Evolutionary conservation across 2,888 invertebrate genomes (phyloP), one percentile per base, ranked within the genome.

Genomic region (Tetranychus truncatus): DNA sequence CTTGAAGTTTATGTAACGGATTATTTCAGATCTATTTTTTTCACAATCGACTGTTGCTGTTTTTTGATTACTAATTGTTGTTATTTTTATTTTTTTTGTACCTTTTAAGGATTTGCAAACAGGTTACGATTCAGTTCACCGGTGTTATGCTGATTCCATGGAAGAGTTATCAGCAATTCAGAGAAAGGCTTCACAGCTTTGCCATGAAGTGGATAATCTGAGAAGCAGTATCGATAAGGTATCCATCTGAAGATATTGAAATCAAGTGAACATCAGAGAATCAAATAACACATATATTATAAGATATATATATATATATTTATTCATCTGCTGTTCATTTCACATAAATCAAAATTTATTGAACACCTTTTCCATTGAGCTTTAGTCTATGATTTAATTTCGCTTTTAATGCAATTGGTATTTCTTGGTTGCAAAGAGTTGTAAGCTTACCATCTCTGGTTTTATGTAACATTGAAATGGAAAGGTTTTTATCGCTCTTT

Each of bases 131-230:
- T 69, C 69, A n/a, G 24, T 24, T 69, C 11, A 9, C 7, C 69
- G 69, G n/a, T 69, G 69, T 55, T 55, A 55, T 15, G 9, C 55
- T 2, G 55, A 55, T 55, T 55, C 72, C 24, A 72, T 72, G 24
- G 72, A 72, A 8, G 45, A 44, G 11, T 45, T 72, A 34, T n/a
- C 72, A 7, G 9, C n/a, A 34, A 72, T 72, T 3, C 72, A 72
- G 34, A 20, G 72, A 21, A 72, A 72, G 44, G 72, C 44, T 11
- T 72, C 44, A 45, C 44, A 24, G 1, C n/a, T 72, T 34, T 34
- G 72, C 34, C 24, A 72, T n/a, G 72, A 72, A 72, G 44, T 72
- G n/a, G 72, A 72, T 45, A 44, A n/a, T 11, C 7, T 72, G n/a
- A 34, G 72, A 72, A 15, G 15, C 24, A 34, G n/a, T 34, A 21